phyloP scores from a whole-genome alignment of 1,140 invertebrate genomes.

The Coenobita brevimanus region DNA sequence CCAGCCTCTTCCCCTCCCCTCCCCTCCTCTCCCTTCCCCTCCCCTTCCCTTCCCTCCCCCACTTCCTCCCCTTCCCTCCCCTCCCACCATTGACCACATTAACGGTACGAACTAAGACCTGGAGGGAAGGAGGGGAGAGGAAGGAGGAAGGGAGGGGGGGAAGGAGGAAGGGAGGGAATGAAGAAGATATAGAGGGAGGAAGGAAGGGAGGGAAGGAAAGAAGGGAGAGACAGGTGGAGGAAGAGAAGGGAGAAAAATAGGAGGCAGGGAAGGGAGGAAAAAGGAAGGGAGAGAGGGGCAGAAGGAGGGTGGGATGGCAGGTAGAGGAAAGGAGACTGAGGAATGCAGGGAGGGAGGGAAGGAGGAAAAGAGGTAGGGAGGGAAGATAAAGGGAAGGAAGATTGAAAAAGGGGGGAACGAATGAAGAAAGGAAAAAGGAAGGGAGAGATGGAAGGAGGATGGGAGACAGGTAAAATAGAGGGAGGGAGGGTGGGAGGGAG shows the following conservation, averaged over 20 bases:
- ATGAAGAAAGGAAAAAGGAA: not conserved
- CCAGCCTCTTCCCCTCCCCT: too few relatives aligned
- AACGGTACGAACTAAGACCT: not conserved
- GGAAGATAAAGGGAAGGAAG: not conserved
- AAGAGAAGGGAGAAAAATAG: not conserved
- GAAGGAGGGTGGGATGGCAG: not conserved
- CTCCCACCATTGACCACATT: not conserved
- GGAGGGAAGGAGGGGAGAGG: slow-evolving; percentile 6
- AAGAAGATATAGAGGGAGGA: not conserved
- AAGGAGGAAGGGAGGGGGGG: slow-evolving; percentile 15
- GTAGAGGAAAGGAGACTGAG: not conserved
- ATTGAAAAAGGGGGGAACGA: not conserved
- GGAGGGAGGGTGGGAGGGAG: not conserved
- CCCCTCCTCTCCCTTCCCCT: not conserved
- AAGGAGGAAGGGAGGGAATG: slow-evolving; percentile 14
- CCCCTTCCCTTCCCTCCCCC: too few relatives aligned
- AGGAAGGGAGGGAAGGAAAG: not conserved
- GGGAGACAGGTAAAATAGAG: not conserved
- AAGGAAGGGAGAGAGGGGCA: not conserved
- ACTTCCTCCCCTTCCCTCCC: not conserved
- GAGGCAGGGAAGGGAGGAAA: slow-evolving; percentile 1
- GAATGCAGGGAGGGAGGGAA: not conserved
- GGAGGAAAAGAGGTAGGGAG: too few relatives aligned
- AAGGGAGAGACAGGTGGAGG: not conserved
- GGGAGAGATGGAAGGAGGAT: not conserved